Evolutionary conservation across 2,113 vertebrate species (phyloP).

Genomic region (Halichoeres trimaculatus): DNA sequence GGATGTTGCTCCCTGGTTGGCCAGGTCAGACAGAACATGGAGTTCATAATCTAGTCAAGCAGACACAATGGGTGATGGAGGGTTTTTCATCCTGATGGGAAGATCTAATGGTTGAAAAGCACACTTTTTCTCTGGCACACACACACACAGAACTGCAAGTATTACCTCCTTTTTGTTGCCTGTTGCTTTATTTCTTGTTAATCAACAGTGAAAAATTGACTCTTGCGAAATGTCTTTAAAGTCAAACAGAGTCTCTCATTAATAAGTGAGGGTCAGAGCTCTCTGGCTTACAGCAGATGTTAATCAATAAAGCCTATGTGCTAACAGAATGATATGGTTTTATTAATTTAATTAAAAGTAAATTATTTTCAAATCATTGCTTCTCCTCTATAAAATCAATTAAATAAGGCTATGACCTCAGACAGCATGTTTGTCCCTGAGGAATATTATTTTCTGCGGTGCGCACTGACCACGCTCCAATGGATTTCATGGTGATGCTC

Average conservation of each 20-base stretch:
- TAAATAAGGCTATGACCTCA: slow-evolving; percentile 67
- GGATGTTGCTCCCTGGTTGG: slow-evolving; percentile 50
- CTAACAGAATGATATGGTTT: slow-evolving; percentile 56
- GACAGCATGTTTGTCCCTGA: slow-evolving; percentile 45
- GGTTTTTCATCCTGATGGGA: slow-evolving; percentile 47
- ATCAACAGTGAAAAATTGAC: slow-evolving; percentile 50
- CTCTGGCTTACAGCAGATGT: slow-evolving; percentile 64
- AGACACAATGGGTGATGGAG: slow-evolving; percentile 58
- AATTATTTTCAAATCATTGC: slow-evolving; percentile 58
- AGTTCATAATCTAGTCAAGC: slow-evolving; percentile 70
- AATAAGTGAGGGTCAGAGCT: slow-evolving; percentile 43
- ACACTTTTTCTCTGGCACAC: slow-evolving; percentile 16
- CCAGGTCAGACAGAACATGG: slow-evolving; percentile 52
- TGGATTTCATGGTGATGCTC: slow-evolving; percentile 61
- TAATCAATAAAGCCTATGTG: slow-evolving; percentile 38
- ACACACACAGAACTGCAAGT: slow-evolving; percentile 1
- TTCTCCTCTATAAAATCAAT: slow-evolving; percentile 66
- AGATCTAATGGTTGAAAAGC: slow-evolving; percentile 54
- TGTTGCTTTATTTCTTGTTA: slow-evolving; percentile 45
- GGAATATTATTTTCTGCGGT: slow-evolving; percentile 45
- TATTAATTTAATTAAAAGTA: slow-evolving; percentile 64
- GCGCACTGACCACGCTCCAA: slow-evolving; percentile 30
- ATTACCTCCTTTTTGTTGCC: slow-evolving; percentile 19
- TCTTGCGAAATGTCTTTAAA: slow-evolving; percentile 52
- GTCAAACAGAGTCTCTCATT: slow-evolving; percentile 56